phyloP scores from a whole-genome alignment of 2,888 invertebrate species.

The Mesodorylaimus sp. region DNA sequence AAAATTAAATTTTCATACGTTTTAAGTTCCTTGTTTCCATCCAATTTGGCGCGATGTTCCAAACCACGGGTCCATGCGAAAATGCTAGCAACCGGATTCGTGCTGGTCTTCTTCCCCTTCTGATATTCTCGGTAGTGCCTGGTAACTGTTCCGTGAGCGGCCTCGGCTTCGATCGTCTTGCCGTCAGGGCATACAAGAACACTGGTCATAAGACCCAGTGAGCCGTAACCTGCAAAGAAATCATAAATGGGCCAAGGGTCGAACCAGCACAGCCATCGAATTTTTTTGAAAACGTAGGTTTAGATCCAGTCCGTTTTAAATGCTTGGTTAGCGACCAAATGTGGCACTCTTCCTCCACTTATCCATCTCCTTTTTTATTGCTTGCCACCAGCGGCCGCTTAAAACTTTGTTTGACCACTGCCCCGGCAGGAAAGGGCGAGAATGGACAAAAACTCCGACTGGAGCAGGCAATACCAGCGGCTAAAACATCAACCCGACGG shows the following conservation, averaged over 20 bases:
- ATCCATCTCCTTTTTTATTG: too few relatives aligned
- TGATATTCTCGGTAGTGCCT: slow-evolving; percentile 54
- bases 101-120: slow-evolving; percentile 64
- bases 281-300: too few relatives aligned
- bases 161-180: slow-evolving; percentile 42
- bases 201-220: slow-evolving; percentile 54
- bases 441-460: too few relatives aligned
- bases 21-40: slow-evolving; percentile 49
- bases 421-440: too few relatives aligned
- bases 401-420: too few relatives aligned
- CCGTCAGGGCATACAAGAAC: slow-evolving; percentile 43
- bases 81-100: slow-evolving; percentile 74
- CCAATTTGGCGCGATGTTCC: slow-evolving; percentile 60
- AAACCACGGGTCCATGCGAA: slow-evolving; percentile 76
- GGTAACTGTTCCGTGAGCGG: slow-evolving; percentile 43
- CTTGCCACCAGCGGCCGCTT: too few relatives aligned
- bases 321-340: not conserved
- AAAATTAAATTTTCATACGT: not conserved
- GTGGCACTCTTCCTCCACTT: too few relatives aligned
- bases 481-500: too few relatives aligned
- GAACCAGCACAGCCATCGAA: too few relatives aligned
- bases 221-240: slow-evolving; percentile 46
- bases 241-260: too few relatives aligned
- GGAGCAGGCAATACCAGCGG: too few relatives aligned
- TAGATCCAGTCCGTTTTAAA: too few relatives aligned